Conservation (phyloP, 2,113 vertebrate genomes). For the Pogonocichla stellata region DNA sequence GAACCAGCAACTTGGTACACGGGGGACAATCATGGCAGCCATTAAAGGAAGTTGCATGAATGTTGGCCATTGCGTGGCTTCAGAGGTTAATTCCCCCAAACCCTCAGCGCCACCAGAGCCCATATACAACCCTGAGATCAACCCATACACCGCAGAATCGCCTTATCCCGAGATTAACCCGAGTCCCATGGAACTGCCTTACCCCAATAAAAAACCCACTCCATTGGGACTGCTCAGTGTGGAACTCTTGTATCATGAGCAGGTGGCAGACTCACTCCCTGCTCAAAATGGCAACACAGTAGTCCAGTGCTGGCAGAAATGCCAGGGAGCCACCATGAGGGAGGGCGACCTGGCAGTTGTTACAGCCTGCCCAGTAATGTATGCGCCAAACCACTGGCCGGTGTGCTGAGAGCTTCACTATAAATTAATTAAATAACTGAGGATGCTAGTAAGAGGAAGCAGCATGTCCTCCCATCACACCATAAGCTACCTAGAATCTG, state of each 20-base stretch:
- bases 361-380: neutral
- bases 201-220: neutral
- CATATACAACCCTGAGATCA: neutral
- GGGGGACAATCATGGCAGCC: too few species aligned
- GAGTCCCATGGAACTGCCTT: neutral
- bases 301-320: neutral
- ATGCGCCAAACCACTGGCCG: fast-evolving
- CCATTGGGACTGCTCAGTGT: too few species aligned
- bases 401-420: too few species aligned
- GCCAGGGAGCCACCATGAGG: neutral
- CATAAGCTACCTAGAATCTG: neutral
- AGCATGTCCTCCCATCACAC: too few species aligned
- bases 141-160: neutral
- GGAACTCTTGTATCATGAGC: fast-evolving
- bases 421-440: neutral
- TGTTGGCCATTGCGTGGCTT: fast-evolving
- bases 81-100: neutral
- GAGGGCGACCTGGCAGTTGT: neutral
- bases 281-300: neutral
- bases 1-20: neutral
- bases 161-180: neutral
- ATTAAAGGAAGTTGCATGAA: neutral
- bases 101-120: neutral
- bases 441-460: too few species aligned
- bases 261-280: fast-evolving